Percentiles rank a stretch among this genome's conserved stretches.
These are phyloP conservation scores for Hypsopygia costalis DNA, from an alignment of 2,888 invertebrate genomes.

Conservation along the genomic window DNA sequence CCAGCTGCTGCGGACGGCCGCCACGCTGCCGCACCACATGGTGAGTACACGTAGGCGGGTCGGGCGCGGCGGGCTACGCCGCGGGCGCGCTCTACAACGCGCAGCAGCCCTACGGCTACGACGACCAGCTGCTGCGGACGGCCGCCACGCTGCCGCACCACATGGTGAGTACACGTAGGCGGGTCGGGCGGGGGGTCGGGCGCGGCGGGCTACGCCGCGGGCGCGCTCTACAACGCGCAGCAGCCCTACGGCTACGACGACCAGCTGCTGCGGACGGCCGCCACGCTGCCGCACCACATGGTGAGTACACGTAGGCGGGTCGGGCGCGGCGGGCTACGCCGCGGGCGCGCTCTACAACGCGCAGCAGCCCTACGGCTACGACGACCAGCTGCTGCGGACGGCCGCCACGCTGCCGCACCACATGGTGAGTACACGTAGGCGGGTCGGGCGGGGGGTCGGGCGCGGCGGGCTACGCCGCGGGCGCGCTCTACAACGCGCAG, in stretches of 20 bases:
- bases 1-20: conserved; percentile 2
- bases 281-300: conserved; percentile 72
- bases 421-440: too few species aligned
- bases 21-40: conserved; percentile 72
- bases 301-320: too few species aligned
- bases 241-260: conserved; percentile 78
- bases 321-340: conserved; percentile 74
- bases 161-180: too few species aligned
- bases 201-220: conserved; percentile 75
- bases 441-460: conserved; percentile 34
- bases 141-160: conserved; percentile 63
- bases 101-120: conserved; percentile 78
- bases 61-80: conserved; percentile 74
- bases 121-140: conserved; percentile 43
- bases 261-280: conserved; percentile 2
- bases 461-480: conserved; percentile 75
- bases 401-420: conserved; percentile 63
- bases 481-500: conserved; percentile 81
- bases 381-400: conserved; percentile 43
- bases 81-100: conserved; percentile 78
- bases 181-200: conserved; percentile 34
- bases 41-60: too few species aligned
- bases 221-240: conserved; percentile 81
- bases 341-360: conserved; percentile 78
- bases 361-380: conserved; percentile 78